A percentile compares a stretch with the other conserved stretches of the same genome.
Evolutionary conservation across 64 coral and sea anemone species (phyloP).

Genomic region (Astreopora myriophthalma): DNA sequence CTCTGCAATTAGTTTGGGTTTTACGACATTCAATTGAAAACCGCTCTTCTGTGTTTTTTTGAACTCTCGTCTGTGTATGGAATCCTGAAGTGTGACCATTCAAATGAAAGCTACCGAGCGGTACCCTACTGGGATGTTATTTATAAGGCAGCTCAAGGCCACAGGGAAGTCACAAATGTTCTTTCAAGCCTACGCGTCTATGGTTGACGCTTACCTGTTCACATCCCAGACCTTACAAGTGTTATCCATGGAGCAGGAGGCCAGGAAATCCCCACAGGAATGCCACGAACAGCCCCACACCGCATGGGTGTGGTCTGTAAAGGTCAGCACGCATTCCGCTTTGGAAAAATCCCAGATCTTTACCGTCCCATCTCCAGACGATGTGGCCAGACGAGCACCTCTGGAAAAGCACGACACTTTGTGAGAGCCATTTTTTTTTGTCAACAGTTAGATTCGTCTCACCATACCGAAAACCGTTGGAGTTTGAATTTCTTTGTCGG

Average conservation of each 20-base stretch:
- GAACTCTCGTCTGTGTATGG: too few species aligned
- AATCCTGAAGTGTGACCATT: too few species aligned
- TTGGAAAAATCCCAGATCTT: slow-evolving; percentile 99
- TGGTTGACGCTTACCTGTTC: slow-evolving; percentile 70
- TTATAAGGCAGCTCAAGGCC: too few species aligned
- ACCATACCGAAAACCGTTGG: background rate
- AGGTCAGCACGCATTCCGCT: slow-evolving; percentile 92
- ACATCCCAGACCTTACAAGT: slow-evolving; percentile 98
- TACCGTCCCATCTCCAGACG: slow-evolving; percentile 93
- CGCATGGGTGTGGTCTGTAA: slow-evolving; percentile 96
- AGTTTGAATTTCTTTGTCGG: background rate
- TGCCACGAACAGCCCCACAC: slow-evolving; percentile 98
- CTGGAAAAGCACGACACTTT: slow-evolving; percentile 8
- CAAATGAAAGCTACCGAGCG: too few species aligned
- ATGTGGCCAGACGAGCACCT: slow-evolving; percentile 91
- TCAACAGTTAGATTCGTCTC: too few species aligned
- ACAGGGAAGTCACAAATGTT: too few species aligned
- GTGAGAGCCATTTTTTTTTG: too few species aligned
- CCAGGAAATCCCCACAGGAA: slow-evolving; percentile 91
- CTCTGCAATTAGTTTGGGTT: too few species aligned
- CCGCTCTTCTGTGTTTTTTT: too few species aligned
- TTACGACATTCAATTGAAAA: too few species aligned
- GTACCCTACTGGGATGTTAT: too few species aligned
- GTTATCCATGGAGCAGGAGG: slow-evolving; percentile 96
- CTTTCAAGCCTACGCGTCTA: too few species aligned